phyloP scores from a whole-genome alignment of 1,140 invertebrate genomes.

The Leucophenga varia region DNA sequence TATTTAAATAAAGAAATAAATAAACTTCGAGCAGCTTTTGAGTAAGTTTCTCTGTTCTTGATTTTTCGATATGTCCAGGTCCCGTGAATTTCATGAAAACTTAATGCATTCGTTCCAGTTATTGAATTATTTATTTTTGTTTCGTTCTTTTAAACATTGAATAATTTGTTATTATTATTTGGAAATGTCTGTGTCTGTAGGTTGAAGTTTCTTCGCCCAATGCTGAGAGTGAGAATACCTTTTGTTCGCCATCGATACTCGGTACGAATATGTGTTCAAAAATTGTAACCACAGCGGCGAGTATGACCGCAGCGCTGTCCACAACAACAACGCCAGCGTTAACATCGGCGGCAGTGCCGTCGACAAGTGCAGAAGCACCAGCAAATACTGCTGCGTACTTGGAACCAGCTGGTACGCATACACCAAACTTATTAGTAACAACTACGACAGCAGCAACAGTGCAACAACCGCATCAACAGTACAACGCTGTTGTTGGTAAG shows the following conservation, averaged over 20 bases:
- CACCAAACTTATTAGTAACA: background rate
- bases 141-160: constrained; percentile 1
- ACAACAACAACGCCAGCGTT: constrained; percentile 27
- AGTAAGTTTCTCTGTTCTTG: too few relatives aligned
- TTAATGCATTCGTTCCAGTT: too few relatives aligned
- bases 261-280: constrained; percentile 55
- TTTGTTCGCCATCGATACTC: constrained; percentile 55
- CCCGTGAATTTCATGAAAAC: too few relatives aligned
- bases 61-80: too few relatives aligned
- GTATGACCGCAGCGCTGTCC: constrained; percentile 43
- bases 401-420: constrained; percentile 2
- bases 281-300: constrained; percentile 47
- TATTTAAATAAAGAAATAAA: too few relatives aligned
- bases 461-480: background rate
- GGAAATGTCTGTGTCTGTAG: too few relatives aligned
- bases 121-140: too few relatives aligned
- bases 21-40: too few relatives aligned
- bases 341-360: constrained; percentile 15
- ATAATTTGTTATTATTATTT: constrained; percentile 7
- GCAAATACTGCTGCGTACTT: constrained; percentile 4
- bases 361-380: constrained; percentile 3
- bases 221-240: constrained; percentile 63
- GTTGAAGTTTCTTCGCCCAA: constrained; percentile 61
- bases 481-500: constrained; percentile 27
- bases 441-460: constrained; percentile 1